A percentile compares a stretch with the other conserved stretches of the same genome.
Evolutionary conservation across 2,888 invertebrate species (phyloP).

Genomic region (Plagiodera versicolora): DNA sequence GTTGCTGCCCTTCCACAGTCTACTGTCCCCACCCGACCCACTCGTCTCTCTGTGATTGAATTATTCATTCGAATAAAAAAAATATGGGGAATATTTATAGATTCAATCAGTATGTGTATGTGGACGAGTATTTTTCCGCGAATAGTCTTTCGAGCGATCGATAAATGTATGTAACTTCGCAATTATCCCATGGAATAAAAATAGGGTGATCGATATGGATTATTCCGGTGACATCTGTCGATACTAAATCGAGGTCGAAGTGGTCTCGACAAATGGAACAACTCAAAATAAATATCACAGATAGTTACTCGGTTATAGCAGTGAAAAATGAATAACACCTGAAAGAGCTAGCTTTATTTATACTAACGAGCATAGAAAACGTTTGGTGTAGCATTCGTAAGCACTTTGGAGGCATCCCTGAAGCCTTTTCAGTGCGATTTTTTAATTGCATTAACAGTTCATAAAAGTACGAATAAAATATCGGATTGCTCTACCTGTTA

Average conservation of each 20-base stretch:
- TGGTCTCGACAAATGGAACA: not conserved
- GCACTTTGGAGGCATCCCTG: constrained; percentile 24
- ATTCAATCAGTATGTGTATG: too few species aligned
- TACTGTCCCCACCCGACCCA: too few species aligned
- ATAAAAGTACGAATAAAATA: too few species aligned
- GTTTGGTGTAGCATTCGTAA: constrained; percentile 13
- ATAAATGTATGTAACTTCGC: not conserved
- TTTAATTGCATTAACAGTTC: constrained; percentile 24
- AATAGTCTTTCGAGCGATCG: too few species aligned
- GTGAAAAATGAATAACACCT: too few species aligned
- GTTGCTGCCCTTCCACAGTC: too few species aligned
- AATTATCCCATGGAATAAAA: constrained; percentile 18
- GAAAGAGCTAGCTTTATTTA: too few species aligned
- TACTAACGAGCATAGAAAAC: too few species aligned
- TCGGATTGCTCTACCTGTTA: constrained; percentile 14
- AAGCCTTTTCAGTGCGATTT: constrained; percentile 21
- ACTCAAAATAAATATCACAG: not conserved
- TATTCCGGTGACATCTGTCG: constrained; percentile 21
- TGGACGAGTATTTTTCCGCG: too few species aligned
- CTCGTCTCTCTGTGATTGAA: too few species aligned
- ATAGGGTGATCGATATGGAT: constrained; percentile 20
- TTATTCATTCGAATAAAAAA: too few species aligned
- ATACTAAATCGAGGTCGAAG: constrained; percentile 11
- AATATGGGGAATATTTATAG: too few species aligned
- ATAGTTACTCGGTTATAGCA: not conserved